Percentiles rank a stretch among this genome's conserved stretches.
Conservation (phyloP, 2,888 invertebrate species). For the Aromia moschata region DNA sequence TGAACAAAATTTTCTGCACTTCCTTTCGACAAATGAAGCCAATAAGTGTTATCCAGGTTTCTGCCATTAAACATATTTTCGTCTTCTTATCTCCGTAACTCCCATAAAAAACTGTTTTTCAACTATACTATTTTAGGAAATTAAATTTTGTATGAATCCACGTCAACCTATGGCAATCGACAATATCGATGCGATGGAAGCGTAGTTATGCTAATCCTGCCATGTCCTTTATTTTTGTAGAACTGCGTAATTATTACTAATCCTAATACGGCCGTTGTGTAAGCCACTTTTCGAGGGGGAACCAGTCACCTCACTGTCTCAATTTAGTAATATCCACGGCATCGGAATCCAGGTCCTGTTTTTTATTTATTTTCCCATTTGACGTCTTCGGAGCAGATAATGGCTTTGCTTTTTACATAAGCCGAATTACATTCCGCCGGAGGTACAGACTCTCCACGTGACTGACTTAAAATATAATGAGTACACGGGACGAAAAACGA, state of each 20-base stretch:
- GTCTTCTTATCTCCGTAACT: no score
- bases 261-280: conserved; percentile 31
- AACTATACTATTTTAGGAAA: no score
- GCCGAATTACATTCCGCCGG: not conserved
- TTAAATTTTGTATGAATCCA: no score
- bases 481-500: not conserved
- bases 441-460: not conserved
- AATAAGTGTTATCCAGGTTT: no score
- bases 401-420: conserved; percentile 4
- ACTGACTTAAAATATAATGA: not conserved
- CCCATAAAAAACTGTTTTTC: no score
- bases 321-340: conserved; percentile 25
- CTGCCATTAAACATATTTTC: no score
- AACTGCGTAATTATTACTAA: conserved; percentile 46
- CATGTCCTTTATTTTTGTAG: no score
- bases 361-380: conserved; percentile 4
- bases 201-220: no score
- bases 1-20: no score
- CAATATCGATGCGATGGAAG: no score
- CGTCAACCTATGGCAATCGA: no score
- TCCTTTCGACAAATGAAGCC: no score
- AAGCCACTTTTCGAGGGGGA: conserved; percentile 18
- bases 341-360: not conserved
- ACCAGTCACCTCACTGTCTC: conserved; percentile 20
- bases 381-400: conserved; percentile 4